phyloP scores from a whole-genome alignment of 1,140 invertebrate genomes.

The Holotrichia oblita region DNA sequence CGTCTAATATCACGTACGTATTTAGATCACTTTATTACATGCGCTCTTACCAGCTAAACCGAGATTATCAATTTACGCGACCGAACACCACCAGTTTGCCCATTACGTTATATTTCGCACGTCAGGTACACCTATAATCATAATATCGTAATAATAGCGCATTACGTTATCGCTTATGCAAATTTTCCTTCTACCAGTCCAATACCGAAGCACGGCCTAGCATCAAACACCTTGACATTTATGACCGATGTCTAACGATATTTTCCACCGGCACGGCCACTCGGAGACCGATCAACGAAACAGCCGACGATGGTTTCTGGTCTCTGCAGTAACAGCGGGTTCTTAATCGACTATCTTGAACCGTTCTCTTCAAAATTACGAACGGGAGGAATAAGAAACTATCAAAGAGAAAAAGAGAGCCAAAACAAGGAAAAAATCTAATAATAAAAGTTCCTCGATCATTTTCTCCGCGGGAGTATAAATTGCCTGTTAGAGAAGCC shows the following conservation, averaged over 20 bases:
- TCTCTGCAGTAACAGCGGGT: slow-evolving; percentile 6
- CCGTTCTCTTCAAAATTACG: slow-evolving; percentile 17
- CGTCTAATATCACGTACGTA: background rate
- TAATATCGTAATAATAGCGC: slow-evolving; percentile 38
- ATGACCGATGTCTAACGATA: slow-evolving; percentile 36
- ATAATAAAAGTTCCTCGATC: slow-evolving; percentile 27
- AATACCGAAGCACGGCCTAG: background rate
- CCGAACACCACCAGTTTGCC: slow-evolving; percentile 8
- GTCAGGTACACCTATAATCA: slow-evolving; percentile 34
- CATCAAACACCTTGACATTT: slow-evolving; percentile 37
- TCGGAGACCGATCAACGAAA: background rate
- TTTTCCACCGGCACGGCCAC: background rate
- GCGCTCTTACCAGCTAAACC: background rate
- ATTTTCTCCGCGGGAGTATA: slow-evolving; percentile 20
- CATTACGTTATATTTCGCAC: slow-evolving; percentile 35
- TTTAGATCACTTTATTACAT: slow-evolving; percentile 10
- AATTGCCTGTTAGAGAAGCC: slow-evolving; percentile 34
- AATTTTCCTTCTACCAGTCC: slow-evolving; percentile 29
- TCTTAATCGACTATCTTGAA: background rate
- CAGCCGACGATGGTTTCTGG: slow-evolving; percentile 1
- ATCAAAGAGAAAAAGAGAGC: slow-evolving; percentile 15
- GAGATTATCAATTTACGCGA: slow-evolving; percentile 26
- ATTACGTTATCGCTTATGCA: slow-evolving; percentile 40
- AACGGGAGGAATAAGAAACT: slow-evolving; percentile 6
- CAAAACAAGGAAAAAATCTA: slow-evolving; percentile 21